Evolutionary conservation across 2,888 invertebrate species (phyloP), one percentile per base, ranked within the genome.

Genomic region (Hirtodrosophila alboralis): DNA sequence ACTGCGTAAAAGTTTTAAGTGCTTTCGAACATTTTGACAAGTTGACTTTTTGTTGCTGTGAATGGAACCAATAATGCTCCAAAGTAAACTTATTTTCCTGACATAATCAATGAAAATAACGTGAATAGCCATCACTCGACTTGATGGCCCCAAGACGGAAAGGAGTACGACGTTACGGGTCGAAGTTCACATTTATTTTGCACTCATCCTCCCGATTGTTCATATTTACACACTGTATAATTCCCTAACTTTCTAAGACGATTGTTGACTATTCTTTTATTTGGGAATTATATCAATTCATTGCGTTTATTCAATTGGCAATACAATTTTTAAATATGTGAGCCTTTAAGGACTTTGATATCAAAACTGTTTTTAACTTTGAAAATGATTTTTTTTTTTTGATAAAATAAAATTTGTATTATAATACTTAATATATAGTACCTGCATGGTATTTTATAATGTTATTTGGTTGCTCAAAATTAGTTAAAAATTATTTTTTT

Each of bases 21-120:
- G 80, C 79, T 79, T 83, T 79, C 59, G 70, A 79, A 73, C 80
- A 79, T 79, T 83, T 79, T 83, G 79, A 83, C 79, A 83, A 79
- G 76, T 76, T 80, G 73, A 67, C 80, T 83, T 68, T 75, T 70
- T 75, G 73, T 81, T 78, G 67, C 53, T 73, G 43, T 62, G 63
- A 78, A 78, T 78, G 57, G 56, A 48, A 63, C 73, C 79, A 83
- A 83, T 83, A 83, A 83, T 69, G 75, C 51, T 62, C 34, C 52
- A 78, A 72, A 64, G 73, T 51, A 83, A 75, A 78, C 79, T 78
- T 78, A 72, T 83, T 78, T 70, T 69, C 56, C 54, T 58, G 64
- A 60, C 79, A 78, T 75, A 67, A 77, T 80, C 77, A 77, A 74
- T 70, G 77, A 80, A 80, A 71, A 71, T 65, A 70, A 51, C 58